Base-by-base conservation (phyloP, 2,113 vertebrate genomes). In the Anolis sagrei region DNA sequence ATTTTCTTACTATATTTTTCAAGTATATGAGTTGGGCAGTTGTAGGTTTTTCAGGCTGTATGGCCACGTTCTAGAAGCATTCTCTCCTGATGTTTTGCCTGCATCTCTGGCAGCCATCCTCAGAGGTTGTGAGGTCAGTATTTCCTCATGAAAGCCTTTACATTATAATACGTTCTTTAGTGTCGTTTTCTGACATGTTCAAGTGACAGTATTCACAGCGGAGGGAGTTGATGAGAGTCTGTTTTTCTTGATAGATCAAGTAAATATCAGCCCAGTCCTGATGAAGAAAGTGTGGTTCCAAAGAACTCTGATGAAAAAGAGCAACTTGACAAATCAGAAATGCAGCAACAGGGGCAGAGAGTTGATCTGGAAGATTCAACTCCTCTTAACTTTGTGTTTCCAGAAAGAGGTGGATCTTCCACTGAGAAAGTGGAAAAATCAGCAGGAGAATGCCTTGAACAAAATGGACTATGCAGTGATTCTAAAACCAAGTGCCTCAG, bases 221-320 rank as follows among this genome's bases (percentile, higher is more conserved):
- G 49, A n/a, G 5, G 49, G 68, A 5, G 54, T 21, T 10, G 25
- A 25, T 68, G n/a, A 27, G 39, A 4, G 32, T 61, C 70, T 83
- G 5, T 73, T 91, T 49, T 73, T 25, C 82, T 84, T 6, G 0
- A 32, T 91, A 99, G 99, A 89, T 99, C 98, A 27, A 84, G 95
- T 83, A 98, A 97, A 78, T 99, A 99, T 90, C 97, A 97, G 32
- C 87, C 93, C 0, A 54, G 91, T 76, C 94, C 95, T 81, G 79
- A 92, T 82, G 96, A 97, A 81, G 94, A 93, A 2, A 84, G 92
- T 23, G 5, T 76, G 32, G 73, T 88, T n/a, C 51, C 89, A 4
- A 75, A 87, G 80, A 95, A 16, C 25, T 76, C 32, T 79, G 81
- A 32, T 39, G 75, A 4, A 27, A 1, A 3, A 84, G 86, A 82